These are phyloP conservation scores for Galbula dea DNA, from an alignment of 2,113 vertebrate genomes.

Conservation along the genomic window DNA sequence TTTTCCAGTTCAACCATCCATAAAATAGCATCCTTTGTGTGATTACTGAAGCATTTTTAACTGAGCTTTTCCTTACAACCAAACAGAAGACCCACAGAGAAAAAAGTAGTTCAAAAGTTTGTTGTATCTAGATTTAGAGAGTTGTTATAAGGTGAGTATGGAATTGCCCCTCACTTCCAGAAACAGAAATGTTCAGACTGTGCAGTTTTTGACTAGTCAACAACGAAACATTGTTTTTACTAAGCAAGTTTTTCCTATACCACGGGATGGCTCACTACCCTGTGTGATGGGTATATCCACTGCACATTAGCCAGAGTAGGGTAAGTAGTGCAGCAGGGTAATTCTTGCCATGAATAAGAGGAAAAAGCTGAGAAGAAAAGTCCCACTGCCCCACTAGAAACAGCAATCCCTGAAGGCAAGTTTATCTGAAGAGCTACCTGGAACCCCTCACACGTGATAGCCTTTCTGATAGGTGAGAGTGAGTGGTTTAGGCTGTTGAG, in stretches of 20 bases:
- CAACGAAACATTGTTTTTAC: neutral
- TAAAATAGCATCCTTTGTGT: constrained; percentile 37
- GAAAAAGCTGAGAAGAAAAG: neutral
- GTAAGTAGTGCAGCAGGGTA: neutral
- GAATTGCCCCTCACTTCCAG: neutral
- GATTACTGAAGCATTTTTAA: constrained; percentile 49
- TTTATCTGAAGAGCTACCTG: neutral
- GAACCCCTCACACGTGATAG: neutral
- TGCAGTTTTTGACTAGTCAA: neutral
- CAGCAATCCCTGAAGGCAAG: neutral
- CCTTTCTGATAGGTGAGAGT: neutral
- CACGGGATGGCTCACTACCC: neutral
- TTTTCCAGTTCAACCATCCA: constrained; percentile 48
- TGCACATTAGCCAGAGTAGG: accelerated
- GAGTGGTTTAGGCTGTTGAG: neutral
- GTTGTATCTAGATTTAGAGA: neutral
- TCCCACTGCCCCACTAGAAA: neutral
- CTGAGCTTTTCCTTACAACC: constrained; percentile 22
- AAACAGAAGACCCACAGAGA: neutral
- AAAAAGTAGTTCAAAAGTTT: neutral
- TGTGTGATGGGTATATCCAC: neutral
- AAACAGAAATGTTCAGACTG: neutral
- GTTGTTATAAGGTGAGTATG: neutral
- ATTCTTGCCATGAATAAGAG: neutral
- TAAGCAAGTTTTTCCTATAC: neutral